Conservation (phyloP, 2,113 vertebrate genomes). For the Lampris incognitus region DNA sequence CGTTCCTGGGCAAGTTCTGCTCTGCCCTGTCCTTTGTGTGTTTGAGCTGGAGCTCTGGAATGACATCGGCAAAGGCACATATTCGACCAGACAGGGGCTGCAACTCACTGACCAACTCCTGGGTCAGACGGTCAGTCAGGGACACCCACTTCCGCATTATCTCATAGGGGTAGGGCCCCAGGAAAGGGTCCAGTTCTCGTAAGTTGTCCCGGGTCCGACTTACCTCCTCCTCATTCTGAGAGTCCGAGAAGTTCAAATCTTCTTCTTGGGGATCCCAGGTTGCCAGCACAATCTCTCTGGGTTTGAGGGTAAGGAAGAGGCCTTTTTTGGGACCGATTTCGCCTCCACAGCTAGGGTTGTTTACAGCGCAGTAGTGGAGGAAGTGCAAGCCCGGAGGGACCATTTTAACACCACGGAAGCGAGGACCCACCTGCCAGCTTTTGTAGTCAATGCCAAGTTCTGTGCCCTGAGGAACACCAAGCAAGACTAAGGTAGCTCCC, state of each 20-base stretch:
- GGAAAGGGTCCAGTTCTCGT: conserved; percentile 87
- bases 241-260: conserved; percentile 83
- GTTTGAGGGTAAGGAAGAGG: conserved; percentile 87
- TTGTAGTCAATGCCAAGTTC: conserved; percentile 95
- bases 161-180: conserved; percentile 93
- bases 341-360: conserved; percentile 69
- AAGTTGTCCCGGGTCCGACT: conserved; percentile 83
- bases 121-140: conserved; percentile 86
- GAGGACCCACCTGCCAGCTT: conserved; percentile 91
- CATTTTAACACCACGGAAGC: conserved; percentile 95
- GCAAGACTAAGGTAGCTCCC: conserved; percentile 89
- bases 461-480: conserved; percentile 90
- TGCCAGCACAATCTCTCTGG: conserved; percentile 84
- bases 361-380: conserved; percentile 88
- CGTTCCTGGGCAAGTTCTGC: conserved; percentile 85
- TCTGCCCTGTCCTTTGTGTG: conserved; percentile 85
- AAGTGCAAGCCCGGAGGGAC: conserved; percentile 96
- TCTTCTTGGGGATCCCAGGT: conserved; percentile 87
- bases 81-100: conserved; percentile 89
- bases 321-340: conserved; percentile 90
- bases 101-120: conserved; percentile 80
- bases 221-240: conserved; percentile 81
- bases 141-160: conserved; percentile 93
- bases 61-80: conserved; percentile 90
- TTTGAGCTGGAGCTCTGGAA: conserved; percentile 84